Evolutionary conservation across 2,888 invertebrate species (phyloP), one percentile per base, ranked within the genome.

Genomic region (Zygogramma bicolorata): DNA sequence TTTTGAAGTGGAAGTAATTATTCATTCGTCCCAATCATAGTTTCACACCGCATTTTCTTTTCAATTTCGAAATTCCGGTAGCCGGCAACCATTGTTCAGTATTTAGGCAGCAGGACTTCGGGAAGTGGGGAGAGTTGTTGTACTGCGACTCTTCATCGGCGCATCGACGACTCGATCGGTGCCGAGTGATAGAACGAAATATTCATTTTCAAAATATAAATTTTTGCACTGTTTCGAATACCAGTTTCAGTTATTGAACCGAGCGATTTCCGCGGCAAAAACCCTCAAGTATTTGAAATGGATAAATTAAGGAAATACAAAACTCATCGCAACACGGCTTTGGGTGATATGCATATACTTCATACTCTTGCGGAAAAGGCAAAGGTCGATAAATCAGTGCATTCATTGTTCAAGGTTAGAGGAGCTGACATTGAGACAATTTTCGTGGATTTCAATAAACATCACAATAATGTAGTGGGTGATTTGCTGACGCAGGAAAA

Each of bases 391-490:
- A 27, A 18, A 31, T 15, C n/a, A 18, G 1, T 60, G 25, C 13
- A 31, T 13, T n/a, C 60, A 27, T 29, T 34, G 29, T 60, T 34
- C 13, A 8, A 29, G 13, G 60, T 60, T 7, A 29, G 60, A n/a
- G 1, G 1, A 8, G 22, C 60, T 13, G 60, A 31, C 5, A 13
- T 60, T 18, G 29, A 34, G 29, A 29, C 20, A 4, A 1, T 60
- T 29, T 38, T 27, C 20, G 29, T 5, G 5, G 60, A 25, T 6
- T 60, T 60, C 1, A 29, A 27, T 60, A 25, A 29, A 29, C 15
- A 60, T 34, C 31, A 10, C 34, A 31, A 61, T 8, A 61, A 61
- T 42, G 22, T 61, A n/a, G n/a, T n/a, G n/a, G n/a, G n/a, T n/a
- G n/a, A n/a, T n/a, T n/a, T n/a, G n/a, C n/a, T n/a, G n/a, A n/a